Conservation (phyloP, 2,113 vertebrate species). For the Trematocara unimaculatum region DNA sequence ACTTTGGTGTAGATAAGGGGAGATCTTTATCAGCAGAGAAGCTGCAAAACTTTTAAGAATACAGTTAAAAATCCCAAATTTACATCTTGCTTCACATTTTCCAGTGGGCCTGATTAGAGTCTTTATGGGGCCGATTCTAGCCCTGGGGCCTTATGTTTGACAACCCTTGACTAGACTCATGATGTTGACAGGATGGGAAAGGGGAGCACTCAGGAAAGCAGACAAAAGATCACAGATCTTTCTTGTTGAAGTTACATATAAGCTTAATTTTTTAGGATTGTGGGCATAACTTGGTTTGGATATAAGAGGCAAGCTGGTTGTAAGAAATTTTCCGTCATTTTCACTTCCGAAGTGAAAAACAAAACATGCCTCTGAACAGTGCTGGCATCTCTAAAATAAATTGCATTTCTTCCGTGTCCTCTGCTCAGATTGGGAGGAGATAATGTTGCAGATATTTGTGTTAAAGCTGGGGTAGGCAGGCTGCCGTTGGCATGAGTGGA, state of each 20-base stretch:
- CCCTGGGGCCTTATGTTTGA: neutral
- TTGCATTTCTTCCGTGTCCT: neutral
- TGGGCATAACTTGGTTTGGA: neutral
- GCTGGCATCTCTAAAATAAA: neutral
- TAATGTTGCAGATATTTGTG: neutral
- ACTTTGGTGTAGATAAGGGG: neutral
- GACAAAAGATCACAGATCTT: neutral
- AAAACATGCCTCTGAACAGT: neutral
- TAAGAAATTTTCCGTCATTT: neutral
- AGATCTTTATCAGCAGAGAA: neutral
- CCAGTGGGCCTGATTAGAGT: neutral
- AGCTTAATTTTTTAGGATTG: neutral
- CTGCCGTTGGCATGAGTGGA: neutral
- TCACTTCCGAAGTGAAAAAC: neutral
- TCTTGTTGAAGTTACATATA: neutral
- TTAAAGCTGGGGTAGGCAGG: neutral
- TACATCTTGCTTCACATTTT: neutral
- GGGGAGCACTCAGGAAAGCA: neutral
- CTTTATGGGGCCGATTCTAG: neutral
- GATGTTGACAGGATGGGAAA: neutral
- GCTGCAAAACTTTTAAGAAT: neutral
- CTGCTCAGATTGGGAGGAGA: neutral
- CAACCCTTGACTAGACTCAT: neutral
- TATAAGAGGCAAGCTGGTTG: neutral
- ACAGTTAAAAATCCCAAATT: neutral